Percentiles rank a stretch among this genome's conserved stretches.
These are phyloP conservation scores for Brachionus calyciflorus DNA, from an alignment of 1,140 invertebrate species.

Conservation along the genomic window DNA sequence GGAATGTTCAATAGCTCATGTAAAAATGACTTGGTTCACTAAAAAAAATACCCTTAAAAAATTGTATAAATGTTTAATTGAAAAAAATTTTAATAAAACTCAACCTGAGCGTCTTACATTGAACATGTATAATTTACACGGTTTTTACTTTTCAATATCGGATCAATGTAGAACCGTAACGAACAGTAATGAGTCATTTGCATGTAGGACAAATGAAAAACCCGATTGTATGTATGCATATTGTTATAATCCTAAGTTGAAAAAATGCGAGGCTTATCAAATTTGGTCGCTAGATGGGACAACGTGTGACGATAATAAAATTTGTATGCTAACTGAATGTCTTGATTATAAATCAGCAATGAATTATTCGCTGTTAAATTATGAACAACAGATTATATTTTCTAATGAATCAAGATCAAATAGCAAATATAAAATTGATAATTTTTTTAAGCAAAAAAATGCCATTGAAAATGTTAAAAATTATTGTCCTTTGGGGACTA, in stretches of 20 bases:
- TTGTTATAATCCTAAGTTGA: background rate
- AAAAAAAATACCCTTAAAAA: background rate
- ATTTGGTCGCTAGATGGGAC: background rate
- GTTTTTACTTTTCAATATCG: background rate
- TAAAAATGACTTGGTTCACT: background rate
- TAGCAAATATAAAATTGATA: too few species aligned
- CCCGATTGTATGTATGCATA: too few species aligned
- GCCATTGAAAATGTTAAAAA: too few species aligned
- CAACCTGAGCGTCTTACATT: background rate
- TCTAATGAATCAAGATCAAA: background rate
- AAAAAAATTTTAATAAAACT: constrained; percentile 4
- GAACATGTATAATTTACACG: background rate
- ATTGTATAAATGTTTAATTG: background rate
- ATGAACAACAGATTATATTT: background rate
- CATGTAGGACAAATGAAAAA: background rate
- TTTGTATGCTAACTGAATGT: background rate
- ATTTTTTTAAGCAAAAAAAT: too few species aligned
- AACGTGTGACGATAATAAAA: background rate
- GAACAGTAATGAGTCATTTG: background rate
- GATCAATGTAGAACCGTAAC: background rate
- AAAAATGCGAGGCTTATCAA: background rate
- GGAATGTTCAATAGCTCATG: background rate
- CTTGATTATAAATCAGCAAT: too few species aligned
- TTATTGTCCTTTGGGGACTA: too few species aligned
- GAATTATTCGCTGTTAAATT: background rate